Conservation (phyloP, 2,113 vertebrate species). For the Orycteropus afer region DNA sequence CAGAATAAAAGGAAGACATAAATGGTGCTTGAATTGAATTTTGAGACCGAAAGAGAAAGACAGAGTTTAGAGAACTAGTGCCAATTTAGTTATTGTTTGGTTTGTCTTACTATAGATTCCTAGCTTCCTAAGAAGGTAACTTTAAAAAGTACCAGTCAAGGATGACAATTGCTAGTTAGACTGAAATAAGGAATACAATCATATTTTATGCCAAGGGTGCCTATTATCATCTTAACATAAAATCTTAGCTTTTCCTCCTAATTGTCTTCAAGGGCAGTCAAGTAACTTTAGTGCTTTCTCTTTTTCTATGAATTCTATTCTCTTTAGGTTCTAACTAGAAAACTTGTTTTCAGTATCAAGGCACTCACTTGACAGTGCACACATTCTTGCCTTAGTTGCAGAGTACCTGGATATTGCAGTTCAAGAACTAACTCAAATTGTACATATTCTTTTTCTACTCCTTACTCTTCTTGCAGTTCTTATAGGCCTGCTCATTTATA, state of each 20-base stretch:
- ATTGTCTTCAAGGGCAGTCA: not conserved
- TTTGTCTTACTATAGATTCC: not conserved
- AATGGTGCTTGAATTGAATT: not conserved
- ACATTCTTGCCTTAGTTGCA: not conserved
- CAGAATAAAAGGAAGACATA: not conserved
- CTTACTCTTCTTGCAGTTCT: not conserved
- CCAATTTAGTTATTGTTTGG: not conserved
- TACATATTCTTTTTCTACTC: not conserved
- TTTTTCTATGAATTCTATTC: not conserved
- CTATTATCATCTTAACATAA: not conserved
- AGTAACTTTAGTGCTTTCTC: not conserved
- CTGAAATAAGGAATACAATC: not conserved
- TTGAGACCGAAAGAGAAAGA: not conserved
- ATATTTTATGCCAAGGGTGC: not conserved
- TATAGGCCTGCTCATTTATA: not conserved
- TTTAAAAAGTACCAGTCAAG: not conserved
- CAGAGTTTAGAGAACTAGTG: not conserved
- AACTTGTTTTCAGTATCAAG: not conserved
- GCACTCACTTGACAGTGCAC: not conserved
- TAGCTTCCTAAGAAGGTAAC: not conserved
- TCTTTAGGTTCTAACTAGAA: not conserved
- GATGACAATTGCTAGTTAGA: not conserved
- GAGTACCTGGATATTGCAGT: not conserved
- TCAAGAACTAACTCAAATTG: slow-evolving; percentile 18
- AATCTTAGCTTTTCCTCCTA: not conserved